These are phyloP conservation scores for Nannospalax galili DNA, from an alignment of 2,113 vertebrate species.

Conservation along the genomic window DNA sequence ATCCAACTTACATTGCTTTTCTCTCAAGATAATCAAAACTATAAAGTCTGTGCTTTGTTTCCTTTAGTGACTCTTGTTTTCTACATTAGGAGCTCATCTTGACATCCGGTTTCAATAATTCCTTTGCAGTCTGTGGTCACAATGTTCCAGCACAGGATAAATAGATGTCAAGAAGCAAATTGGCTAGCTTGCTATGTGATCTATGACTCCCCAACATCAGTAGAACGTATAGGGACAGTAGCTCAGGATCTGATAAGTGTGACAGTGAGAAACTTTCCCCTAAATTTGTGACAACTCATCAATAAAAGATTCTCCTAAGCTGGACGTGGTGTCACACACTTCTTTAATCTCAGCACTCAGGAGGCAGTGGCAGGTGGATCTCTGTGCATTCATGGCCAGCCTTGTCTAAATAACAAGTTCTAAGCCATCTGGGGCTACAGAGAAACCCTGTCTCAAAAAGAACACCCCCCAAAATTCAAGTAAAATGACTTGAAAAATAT, in stretches of 20 bases:
- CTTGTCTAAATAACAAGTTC: no score
- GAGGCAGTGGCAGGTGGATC: no score
- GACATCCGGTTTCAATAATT: not conserved
- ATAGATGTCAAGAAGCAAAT: not conserved
- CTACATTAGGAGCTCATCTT: not conserved
- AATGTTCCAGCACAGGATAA: not conserved
- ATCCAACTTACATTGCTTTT: no score
- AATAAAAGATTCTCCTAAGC: not conserved
- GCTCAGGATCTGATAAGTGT: not conserved
- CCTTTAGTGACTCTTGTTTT: not conserved
- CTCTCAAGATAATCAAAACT: not conserved
- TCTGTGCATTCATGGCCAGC: no score
- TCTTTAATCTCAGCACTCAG: no score
- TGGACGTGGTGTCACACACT: no score
- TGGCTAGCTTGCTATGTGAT: not conserved
- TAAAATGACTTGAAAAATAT: not conserved
- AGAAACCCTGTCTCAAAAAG: no score
- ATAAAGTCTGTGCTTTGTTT: not conserved
- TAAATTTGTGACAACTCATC: not conserved
- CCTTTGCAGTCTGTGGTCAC: not conserved
- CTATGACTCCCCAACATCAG: not conserved
- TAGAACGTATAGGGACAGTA: not conserved
- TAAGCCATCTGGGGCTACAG: no score
- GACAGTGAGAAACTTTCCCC: rapidly evolving
- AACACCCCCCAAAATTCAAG: no score